Conservation (phyloP, 2,113 vertebrate species). For the Bufo bufo region DNA sequence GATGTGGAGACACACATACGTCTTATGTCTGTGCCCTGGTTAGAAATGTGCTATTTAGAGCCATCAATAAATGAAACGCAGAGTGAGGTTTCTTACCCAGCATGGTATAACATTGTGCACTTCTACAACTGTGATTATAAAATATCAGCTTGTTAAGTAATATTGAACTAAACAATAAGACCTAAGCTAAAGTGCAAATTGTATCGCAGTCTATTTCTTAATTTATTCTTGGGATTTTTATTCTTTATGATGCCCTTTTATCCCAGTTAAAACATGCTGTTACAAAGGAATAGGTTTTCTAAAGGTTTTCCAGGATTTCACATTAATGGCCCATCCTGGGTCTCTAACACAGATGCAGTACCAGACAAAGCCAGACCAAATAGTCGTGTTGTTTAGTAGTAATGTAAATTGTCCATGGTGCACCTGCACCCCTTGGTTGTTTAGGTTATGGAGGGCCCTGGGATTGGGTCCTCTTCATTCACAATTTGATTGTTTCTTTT, state of each 20-base stretch:
- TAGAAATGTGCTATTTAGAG: slow-evolving; percentile 17
- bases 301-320: too few relatives aligned
- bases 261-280: background rate
- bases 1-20: background rate
- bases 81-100: background rate
- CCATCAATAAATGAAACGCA: background rate
- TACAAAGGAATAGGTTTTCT: too few relatives aligned
- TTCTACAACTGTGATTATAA: background rate
- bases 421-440: too few relatives aligned
- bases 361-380: too few relatives aligned
- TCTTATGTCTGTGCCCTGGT: background rate
- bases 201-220: background rate
- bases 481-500: too few relatives aligned
- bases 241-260: background rate
- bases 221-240: background rate
- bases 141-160: background rate
- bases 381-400: too few relatives aligned
- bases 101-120: background rate
- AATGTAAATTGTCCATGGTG: too few relatives aligned
- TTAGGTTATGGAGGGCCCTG: too few relatives aligned
- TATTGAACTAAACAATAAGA: background rate
- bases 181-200: background rate
- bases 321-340: too few relatives aligned
- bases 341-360: too few relatives aligned
- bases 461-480: too few relatives aligned